These are phyloP conservation scores for Pogonocherus hispidulus DNA, from an alignment of 2,888 invertebrate species.

Conservation along the genomic window DNA sequence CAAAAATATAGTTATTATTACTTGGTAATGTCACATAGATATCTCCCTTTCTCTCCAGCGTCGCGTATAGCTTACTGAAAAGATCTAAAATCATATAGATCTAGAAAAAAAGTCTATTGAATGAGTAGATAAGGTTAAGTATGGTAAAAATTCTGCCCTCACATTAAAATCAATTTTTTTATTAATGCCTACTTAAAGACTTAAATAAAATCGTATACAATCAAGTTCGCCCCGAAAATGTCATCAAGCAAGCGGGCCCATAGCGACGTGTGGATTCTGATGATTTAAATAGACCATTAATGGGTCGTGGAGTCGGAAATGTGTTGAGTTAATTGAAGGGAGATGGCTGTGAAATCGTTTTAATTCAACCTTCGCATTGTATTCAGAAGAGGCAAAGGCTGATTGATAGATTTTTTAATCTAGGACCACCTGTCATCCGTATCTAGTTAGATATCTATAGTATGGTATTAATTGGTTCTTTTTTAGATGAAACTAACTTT, in stretches of 20 bases:
- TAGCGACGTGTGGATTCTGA: neutral
- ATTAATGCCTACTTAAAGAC: no score
- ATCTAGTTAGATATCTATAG: conserved; percentile 7
- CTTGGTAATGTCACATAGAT: no score
- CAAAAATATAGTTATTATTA: no score
- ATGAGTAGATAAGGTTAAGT: no score
- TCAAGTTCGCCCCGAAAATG: neutral
- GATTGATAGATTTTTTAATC: conserved; percentile 16
- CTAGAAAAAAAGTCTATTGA: no score
- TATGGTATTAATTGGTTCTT: neutral
- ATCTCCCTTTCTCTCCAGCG: no score
- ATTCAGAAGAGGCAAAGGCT: neutral
- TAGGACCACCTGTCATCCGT: neutral
- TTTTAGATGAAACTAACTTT: neutral
- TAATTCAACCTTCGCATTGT: conserved; percentile 6
- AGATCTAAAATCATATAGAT: no score
- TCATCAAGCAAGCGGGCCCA: neutral
- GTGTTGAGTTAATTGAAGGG: neutral
- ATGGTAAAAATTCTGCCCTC: no score
- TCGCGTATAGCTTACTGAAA: no score
- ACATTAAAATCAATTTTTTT: no score
- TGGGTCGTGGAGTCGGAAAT: neutral
- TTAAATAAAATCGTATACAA: no score
- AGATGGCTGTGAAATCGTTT: conserved; percentile 15
- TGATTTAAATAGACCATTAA: neutral